Evolutionary conservation across 2,888 invertebrate species (phyloP).

Genomic region (Tachina fera): DNA sequence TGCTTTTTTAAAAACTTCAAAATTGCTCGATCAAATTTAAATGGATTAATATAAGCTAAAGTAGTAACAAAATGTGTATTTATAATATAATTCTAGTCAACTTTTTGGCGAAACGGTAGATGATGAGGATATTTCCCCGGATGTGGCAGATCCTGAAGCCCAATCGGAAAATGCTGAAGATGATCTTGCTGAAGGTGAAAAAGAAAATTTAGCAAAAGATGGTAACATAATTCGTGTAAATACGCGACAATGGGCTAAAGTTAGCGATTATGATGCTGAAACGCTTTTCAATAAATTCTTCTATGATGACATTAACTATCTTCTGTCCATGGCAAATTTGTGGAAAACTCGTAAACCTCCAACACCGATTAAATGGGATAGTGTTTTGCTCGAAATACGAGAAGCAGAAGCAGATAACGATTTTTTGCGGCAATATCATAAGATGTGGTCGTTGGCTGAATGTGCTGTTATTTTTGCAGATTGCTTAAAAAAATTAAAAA

Average conservation of each 20-base stretch:
- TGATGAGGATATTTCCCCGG: constrained; percentile 99
- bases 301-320: constrained; percentile 95
- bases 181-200: constrained; percentile 76
- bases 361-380: constrained; percentile 89
- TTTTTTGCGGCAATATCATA: constrained; percentile 87
- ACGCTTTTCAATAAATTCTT: constrained; percentile 97
- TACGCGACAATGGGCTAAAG: constrained; percentile 95
- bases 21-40: no score
- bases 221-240: constrained; percentile 86
- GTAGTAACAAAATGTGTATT: not conserved
- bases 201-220: constrained; percentile 77
- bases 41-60: no score
- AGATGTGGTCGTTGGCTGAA: constrained; percentile 90
- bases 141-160: constrained; percentile 97
- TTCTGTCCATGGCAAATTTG: constrained; percentile 96
- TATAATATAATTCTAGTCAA: constrained; percentile 86
- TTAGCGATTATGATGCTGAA: constrained; percentile 90
- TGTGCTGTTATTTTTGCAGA: constrained; percentile 89
- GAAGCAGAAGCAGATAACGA: constrained; percentile 71
- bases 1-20: no score
- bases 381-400: constrained; percentile 84
- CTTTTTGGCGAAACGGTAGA: constrained; percentile 98
- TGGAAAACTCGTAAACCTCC: constrained; percentile 97
- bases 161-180: constrained; percentile 78
- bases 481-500: constrained; percentile 87